Evolutionary conservation across 2,797 vertebrate species (phyloP), one percentile per base, ranked within the genome.

Genomic region (Decapterus maruadsi): DNA sequence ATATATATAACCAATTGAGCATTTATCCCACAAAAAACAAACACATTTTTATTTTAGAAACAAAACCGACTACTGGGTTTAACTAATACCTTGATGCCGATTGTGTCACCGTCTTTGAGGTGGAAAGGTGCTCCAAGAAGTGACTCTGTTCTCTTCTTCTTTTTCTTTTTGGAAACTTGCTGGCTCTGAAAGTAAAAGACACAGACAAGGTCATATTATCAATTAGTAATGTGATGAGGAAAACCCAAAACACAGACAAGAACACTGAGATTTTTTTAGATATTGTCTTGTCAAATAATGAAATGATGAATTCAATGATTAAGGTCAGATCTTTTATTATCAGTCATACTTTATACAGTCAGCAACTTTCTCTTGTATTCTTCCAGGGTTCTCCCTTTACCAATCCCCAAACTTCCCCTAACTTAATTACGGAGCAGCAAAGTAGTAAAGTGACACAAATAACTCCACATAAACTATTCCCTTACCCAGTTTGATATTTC

Each of bases 51-150:
- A 26, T 26, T 26, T 26, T 26, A 26, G 26, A 26, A 5, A 10
- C 13, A 42, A 78, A 58, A 64, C 4, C 0, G 3, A 36, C 1
- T 10, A 1, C 1, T 1, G 7, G 11, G 19, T 20, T 63, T 68
- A 19, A 11, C 4, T 0, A 51, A 82, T 81, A 98, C 98, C 97
- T 99, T 98, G 61, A 98, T 83, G 4, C 97, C 97, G 22, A 99
- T 94, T 2, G 90, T 84, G 69, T 99, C 98, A 5, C 97, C 98
- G 62, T 99, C 98, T 91, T 95, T 98, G 68, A 99, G 87, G 78
- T 96, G 94, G 64, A 97, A 97, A 0, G 97, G 97, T 0, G 95
- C 94, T 38, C 95, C 95, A 61, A 96, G 95, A 31, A 99, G 91
- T 55, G 89, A 97, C 75, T 98, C 97, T 4, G 94, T 83, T 80